Evolutionary conservation across 2,888 invertebrate genomes (phyloP), one percentile per base, ranked within the genome.

Genomic region (Ellobium chinense): DNA sequence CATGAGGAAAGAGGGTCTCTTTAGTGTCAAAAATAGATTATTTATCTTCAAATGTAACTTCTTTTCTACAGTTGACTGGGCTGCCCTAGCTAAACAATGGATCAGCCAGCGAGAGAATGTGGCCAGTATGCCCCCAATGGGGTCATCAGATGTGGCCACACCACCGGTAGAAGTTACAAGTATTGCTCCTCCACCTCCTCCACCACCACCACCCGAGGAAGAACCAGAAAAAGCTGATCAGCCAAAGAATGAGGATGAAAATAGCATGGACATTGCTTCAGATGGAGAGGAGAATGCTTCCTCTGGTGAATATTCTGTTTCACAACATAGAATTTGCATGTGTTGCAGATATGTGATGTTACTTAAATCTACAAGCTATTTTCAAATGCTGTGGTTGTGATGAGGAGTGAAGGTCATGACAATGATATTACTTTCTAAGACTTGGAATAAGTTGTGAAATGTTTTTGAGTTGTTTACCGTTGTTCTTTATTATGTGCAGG

Each of bases 81-180:
- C 98, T 18, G 96, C 97, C 39, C 94, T 99, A 89, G 98, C 98
- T 36, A 98, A 98, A 92, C 98, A 98, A 95, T 98, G 99, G 98
- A 98, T 99, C 87, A 89, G 89, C 37, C 91, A 92, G 78, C 89
- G 89, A 70, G 92, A 92, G 70, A 75, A 66, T 24, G 74, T 63
- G 18, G 54, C 36, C 69, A 62, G 14, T 77, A 36, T 73, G 3
- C 37, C 82, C 14, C 84, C 82, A 9, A 76, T 78, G 9, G 77
- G 68, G n/a, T 62, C 74, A 46, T 58, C 78, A 24, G 62, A 80
- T 65, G 58, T 24, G 69, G 65, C 58, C 2, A 58, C 81, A 7
- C 85, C 82, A 7, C 83, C 83, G 18, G 69, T 80, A 34, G 82
- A 72, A 12, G 68, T 74, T 27, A 56, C 63, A 27, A 65, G 60